Conservation (phyloP, 2,888 invertebrate genomes). For the Drosophila borealis region DNA sequence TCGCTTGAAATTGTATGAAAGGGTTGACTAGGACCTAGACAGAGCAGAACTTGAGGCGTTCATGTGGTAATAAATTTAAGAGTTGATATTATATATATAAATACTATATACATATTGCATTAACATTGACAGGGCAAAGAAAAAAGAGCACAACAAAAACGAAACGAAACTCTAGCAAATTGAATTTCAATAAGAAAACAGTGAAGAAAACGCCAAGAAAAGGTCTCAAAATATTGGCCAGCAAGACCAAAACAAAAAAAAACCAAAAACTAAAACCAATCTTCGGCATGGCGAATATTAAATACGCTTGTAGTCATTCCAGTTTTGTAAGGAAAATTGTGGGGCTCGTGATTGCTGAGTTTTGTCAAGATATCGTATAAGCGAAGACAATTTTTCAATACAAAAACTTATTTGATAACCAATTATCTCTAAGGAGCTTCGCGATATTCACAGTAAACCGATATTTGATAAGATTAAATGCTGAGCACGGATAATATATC, state of each 20-base stretch:
- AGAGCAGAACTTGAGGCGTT: conserved; percentile 59
- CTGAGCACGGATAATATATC: no score
- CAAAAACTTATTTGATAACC: no score
- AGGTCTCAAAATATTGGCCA: conserved; percentile 66
- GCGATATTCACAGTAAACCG: no score
- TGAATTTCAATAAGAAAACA: conserved; percentile 80
- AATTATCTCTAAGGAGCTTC: no score
- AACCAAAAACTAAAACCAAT: neutral
- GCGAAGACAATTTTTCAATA: no score
- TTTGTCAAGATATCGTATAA: no score
- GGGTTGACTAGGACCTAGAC: conserved; percentile 53
- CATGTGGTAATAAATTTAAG: conserved; percentile 36
- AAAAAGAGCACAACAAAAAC: conserved; percentile 22
- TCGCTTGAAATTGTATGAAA: conserved; percentile 54
- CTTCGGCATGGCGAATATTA: no score
- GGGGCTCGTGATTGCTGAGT: no score
- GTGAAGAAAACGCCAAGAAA: conserved; percentile 57
- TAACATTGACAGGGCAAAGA: conserved; percentile 33
- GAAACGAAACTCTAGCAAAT: conserved; percentile 62
- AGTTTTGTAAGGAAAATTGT: no score
- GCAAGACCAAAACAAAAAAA: conserved; percentile 29
- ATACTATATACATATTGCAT: conserved; percentile 32
- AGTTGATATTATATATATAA: conserved; percentile 10
- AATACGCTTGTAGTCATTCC: no score
- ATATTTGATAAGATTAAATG: no score